Evolutionary conservation across 2,113 vertebrate genomes (phyloP).

Genomic region (Anguilla japonica): DNA sequence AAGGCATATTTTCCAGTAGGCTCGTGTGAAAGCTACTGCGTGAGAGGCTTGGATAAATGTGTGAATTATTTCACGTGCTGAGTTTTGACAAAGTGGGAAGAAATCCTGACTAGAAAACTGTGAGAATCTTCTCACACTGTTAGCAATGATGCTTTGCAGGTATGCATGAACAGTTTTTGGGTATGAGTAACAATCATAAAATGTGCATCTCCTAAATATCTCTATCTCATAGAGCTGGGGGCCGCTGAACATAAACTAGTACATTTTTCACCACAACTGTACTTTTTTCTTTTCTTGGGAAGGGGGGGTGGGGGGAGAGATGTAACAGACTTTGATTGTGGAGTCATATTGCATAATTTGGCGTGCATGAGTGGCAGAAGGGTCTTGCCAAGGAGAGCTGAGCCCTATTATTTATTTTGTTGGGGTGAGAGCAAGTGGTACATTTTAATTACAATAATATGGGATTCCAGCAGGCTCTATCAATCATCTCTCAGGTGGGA

Average conservation of each 20-base stretch:
- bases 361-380: slow-evolving; percentile 47
- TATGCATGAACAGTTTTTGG: slow-evolving; percentile 24
- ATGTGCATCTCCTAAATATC: slow-evolving; percentile 22
- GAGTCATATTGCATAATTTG: slow-evolving; percentile 51
- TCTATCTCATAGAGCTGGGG: slow-evolving; percentile 13
- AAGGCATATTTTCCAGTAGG: too few species aligned
- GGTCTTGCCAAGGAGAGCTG: slow-evolving; percentile 33
- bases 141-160: slow-evolving; percentile 20
- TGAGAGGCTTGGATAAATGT: neutral
- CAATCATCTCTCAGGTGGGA: slow-evolving; percentile 49
- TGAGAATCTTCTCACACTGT: slow-evolving; percentile 10
- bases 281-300: slow-evolving; percentile 35
- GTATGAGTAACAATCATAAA: slow-evolving; percentile 21
- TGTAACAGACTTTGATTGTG: slow-evolving; percentile 44
- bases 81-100: slow-evolving; percentile 14
- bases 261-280: slow-evolving; percentile 34
- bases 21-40: neutral
- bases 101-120: slow-evolving; percentile 5
- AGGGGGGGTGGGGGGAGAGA: slow-evolving; percentile 9
- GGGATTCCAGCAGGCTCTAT: slow-evolving; percentile 40
- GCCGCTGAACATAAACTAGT: slow-evolving; percentile 26
- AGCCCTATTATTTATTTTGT: slow-evolving; percentile 29
- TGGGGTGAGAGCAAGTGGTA: slow-evolving; percentile 30
- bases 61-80: neutral
- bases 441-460: slow-evolving; percentile 62